Evolutionary conservation across 1,140 invertebrate species (phyloP).

Genomic region (Drosophila kikkawai): DNA sequence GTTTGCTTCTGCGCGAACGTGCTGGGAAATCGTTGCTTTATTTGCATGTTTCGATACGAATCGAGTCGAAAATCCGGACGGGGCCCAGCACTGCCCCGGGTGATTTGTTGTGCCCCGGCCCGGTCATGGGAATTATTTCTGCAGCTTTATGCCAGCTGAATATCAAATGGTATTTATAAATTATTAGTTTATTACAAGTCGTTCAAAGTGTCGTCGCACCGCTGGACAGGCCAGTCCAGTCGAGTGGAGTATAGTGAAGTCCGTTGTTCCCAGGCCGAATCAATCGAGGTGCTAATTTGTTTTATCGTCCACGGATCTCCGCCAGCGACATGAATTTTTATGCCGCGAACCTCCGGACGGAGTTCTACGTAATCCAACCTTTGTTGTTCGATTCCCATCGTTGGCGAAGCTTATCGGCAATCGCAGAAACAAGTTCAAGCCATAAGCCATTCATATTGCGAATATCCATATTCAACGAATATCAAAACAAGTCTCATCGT

Average conservation of each 20-base stretch:
- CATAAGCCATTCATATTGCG: constrained; percentile 26
- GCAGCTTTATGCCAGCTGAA: constrained; percentile 70
- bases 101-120: constrained; percentile 55
- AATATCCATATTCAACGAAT: constrained; percentile 54
- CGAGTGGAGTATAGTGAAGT: background rate
- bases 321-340: constrained; percentile 56
- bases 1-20: constrained; percentile 64
- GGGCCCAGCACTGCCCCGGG: background rate
- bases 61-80: constrained; percentile 36
- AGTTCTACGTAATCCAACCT: constrained; percentile 37
- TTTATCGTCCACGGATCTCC: constrained; percentile 57
- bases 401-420: constrained; percentile 36
- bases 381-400: constrained; percentile 31
- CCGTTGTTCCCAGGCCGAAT: constrained; percentile 17
- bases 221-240: background rate
- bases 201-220: constrained; percentile 34
- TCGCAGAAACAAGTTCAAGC: constrained; percentile 45
- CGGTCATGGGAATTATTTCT: constrained; percentile 78
- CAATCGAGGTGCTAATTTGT: constrained; percentile 64
- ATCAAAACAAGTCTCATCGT: constrained; percentile 24
- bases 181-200: constrained; percentile 76
- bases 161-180: constrained; percentile 76
- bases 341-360: constrained; percentile 17
- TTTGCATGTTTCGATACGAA: constrained; percentile 64
- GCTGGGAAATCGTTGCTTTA: constrained; percentile 71